These are phyloP conservation scores for Anhinga rufa DNA, from an alignment of 2,113 vertebrate genomes.

Conservation along the genomic window DNA sequence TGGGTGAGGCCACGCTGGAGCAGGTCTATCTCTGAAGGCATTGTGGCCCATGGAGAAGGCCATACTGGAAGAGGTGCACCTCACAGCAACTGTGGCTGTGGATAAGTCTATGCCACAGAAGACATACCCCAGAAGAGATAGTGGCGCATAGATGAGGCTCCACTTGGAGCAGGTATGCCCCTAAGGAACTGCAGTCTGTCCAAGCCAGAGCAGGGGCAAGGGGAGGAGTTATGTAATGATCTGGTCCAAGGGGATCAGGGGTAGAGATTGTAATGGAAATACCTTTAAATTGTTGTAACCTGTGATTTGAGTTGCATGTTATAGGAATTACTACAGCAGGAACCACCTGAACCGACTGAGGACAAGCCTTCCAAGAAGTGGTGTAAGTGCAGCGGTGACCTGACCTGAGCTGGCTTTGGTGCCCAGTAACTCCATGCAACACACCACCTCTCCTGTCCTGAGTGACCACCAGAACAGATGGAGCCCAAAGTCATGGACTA, in stretches of 20 bases:
- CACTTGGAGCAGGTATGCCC: not conserved
- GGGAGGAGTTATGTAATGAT: not conserved
- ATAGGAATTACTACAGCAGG: not conserved
- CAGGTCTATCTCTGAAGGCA: no score
- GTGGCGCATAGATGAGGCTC: not conserved
- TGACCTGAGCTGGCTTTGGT: not conserved
- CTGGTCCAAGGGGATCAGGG: not conserved
- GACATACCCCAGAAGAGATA: not conserved
- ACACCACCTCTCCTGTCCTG: not conserved
- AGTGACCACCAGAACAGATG: not conserved
- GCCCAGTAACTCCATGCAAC: not conserved
- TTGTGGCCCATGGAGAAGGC: no score
- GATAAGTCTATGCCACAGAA: not conserved
- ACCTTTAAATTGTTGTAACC: not conserved
- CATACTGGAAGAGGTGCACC: no score
- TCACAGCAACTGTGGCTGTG: not conserved
- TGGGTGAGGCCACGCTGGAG: no score
- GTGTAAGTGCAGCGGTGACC: not conserved
- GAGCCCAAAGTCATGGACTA: not conserved
- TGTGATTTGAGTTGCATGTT: not conserved
- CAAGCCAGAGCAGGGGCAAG: not conserved
- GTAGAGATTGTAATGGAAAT: not conserved
- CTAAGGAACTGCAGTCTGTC: not conserved
- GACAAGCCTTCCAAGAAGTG: not conserved
- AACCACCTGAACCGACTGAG: not conserved